Conservation (phyloP, 2,888 invertebrate species). For the Cephus sareptanus region DNA sequence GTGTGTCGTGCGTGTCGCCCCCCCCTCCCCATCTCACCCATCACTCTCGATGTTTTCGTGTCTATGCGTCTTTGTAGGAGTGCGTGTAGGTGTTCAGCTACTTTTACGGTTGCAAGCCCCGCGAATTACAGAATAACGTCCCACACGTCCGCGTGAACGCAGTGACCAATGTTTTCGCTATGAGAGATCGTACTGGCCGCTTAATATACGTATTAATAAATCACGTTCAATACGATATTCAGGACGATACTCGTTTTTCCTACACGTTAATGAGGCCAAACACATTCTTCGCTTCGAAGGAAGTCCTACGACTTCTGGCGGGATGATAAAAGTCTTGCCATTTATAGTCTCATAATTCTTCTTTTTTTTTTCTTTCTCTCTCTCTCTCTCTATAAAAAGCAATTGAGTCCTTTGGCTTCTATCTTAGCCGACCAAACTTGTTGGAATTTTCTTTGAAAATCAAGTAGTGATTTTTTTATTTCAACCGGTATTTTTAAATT, state of each 20-base stretch:
- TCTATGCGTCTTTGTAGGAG: constrained; percentile 5
- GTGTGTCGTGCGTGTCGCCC: not conserved
- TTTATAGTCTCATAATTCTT: too few species aligned
- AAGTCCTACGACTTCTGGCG: too few species aligned
- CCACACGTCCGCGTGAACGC: constrained; percentile 19
- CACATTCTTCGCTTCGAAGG: too few species aligned
- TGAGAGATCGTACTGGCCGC: constrained; percentile 28
- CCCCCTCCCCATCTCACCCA: not conserved
- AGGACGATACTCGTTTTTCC: too few species aligned
- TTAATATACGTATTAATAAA: constrained; percentile 37
- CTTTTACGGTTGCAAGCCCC: constrained; percentile 23
- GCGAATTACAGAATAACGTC: constrained; percentile 31
- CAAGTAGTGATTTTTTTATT: not conserved
- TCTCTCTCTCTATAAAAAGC: too few species aligned
- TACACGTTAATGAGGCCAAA: too few species aligned
- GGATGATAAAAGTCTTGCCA: too few species aligned
- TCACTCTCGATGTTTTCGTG: constrained; percentile 12
- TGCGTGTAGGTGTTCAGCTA: constrained; percentile 30
- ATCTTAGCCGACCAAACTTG: not conserved
- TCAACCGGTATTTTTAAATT: not conserved
- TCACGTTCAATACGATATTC: constrained; percentile 36
- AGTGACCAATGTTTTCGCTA: constrained; percentile 34
- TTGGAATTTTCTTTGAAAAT: not conserved
- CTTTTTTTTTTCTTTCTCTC: too few species aligned
- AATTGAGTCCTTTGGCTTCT: not conserved